Conservation (phyloP, 2,888 invertebrate genomes). For the Pinctada fucata region DNA sequence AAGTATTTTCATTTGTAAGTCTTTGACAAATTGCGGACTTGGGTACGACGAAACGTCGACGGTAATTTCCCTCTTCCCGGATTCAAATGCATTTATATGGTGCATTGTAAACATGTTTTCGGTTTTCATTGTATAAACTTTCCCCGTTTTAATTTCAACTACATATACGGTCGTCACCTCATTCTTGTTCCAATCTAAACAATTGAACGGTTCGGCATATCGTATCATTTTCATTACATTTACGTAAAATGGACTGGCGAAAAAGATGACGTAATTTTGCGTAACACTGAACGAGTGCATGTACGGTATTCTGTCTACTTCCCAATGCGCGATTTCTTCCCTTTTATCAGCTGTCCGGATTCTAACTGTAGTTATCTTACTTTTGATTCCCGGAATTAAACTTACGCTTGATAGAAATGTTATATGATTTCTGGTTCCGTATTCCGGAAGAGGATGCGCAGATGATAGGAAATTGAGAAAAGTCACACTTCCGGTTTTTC, state of each 20-base stretch:
- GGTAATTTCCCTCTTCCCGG: constrained; percentile 46
- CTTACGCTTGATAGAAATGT: constrained; percentile 67
- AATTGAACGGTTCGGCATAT: constrained; percentile 62
- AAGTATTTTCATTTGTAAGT: constrained; percentile 56
- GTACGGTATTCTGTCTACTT: constrained; percentile 66
- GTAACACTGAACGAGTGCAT: constrained; percentile 74
- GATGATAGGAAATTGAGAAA: constrained; percentile 69
- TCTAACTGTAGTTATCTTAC: constrained; percentile 62
- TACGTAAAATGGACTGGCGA: constrained; percentile 69
- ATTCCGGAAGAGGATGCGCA: constrained; percentile 71
- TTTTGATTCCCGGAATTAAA: constrained; percentile 56
- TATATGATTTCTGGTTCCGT: constrained; percentile 59
- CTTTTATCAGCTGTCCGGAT: constrained; percentile 58
- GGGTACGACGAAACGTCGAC: constrained; percentile 69
- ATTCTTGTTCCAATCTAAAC: constrained; percentile 66
- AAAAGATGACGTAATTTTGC: constrained; percentile 64
- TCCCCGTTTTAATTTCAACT: constrained; percentile 58
- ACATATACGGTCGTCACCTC: constrained; percentile 61
- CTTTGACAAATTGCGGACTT: constrained; percentile 62
- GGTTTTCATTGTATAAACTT: constrained; percentile 53
- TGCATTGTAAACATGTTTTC: constrained; percentile 70
- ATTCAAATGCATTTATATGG: constrained; percentile 71
- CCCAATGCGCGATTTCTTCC: constrained; percentile 63
- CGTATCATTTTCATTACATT: constrained; percentile 63
- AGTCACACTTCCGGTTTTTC: constrained; percentile 11